These are phyloP conservation scores for Leptobrachium leishanense DNA, from an alignment of 2,113 vertebrate genomes.

Conservation along the genomic window DNA sequence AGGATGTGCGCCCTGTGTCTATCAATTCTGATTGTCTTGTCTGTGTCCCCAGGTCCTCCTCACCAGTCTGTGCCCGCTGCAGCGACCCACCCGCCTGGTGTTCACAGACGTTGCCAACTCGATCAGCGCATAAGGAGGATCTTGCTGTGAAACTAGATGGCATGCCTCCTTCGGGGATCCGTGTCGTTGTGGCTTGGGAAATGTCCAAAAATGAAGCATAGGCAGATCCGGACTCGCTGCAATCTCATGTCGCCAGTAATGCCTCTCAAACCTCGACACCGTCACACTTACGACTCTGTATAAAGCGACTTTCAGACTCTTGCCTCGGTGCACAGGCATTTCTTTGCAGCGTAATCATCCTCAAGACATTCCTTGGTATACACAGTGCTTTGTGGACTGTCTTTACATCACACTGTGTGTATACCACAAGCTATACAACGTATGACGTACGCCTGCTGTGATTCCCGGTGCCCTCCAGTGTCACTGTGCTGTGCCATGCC, in stretches of 20 bases:
- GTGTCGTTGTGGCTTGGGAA: constrained; percentile 17
- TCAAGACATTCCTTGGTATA: no score
- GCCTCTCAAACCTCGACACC: no score
- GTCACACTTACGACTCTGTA: no score
- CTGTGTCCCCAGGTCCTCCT: constrained; percentile 72
- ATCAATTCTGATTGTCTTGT: neutral
- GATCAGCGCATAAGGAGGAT: constrained; percentile 77
- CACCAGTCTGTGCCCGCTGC: constrained; percentile 79
- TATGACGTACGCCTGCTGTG: neutral
- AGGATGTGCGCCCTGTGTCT: neutral
- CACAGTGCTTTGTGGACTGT: no score
- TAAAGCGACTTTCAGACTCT: neutral
- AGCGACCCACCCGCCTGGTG: constrained; percentile 92
- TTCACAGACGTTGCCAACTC: constrained; percentile 93
- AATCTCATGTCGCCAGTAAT: neutral
- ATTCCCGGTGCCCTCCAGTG: neutral
- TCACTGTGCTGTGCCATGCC: no score
- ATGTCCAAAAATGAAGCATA: neutral
- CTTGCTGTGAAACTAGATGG: neutral
- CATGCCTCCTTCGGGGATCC: neutral
- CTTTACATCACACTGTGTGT: no score
- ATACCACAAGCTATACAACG: no score
- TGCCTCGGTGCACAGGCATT: neutral
- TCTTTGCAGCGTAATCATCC: no score
- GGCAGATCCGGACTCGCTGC: neutral